Base-by-base conservation (phyloP, 2,888 invertebrate genomes). In the Drosophila nigritarsus region DNA sequence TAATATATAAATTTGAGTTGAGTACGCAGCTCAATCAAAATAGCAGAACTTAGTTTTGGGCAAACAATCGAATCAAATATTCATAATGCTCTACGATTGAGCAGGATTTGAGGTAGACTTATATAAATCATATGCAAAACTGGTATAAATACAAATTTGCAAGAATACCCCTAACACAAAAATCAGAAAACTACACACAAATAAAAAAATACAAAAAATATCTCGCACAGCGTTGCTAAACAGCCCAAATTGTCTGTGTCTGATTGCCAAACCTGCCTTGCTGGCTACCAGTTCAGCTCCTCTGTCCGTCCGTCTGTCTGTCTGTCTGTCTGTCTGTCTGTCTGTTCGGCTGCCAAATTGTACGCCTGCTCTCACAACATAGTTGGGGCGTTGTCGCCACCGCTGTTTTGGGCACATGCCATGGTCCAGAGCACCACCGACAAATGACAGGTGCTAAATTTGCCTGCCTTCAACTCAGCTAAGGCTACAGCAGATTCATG, bases 391-490 rank as follows among this genome's bases (percentile, higher is more conserved):
- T 61, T 73, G 80, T 70, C 79, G 64, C 53, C 49, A 65, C 24
- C 2, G 36, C 36, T 55, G 27, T 56, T 80, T 74, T 78, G 65
- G 84, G 71, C 75, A 73, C 87, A 73, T 64, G 66, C 60, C 79
- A 66, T 54, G 86, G 75, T 80, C 81, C 81, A 83, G 54, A 60
- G 71, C 73, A 73, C 75, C 65, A 50, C 55, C 42, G 45, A 67
- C 54, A 59, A 64, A 73, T 82, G 78, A 78, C 88, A 85, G 85
- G 85, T 85, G 85, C 87, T 85, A 87, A 87, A 85, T 87, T 85
- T 79, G 84, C 66, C 72, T 75, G 81, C 78, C 75, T 78, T 86
- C 83, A 74, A 71, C 36, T 55, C 15, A n/a, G 20, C 20, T 40
- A 15, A 48, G 48, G 74, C 38, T 29, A 56, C 20, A 27, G 11